Percentiles rank a stretch among this genome's conserved stretches.
These are phyloP conservation scores for Venustaconcha ellipsiformis DNA, from an alignment of 1,140 invertebrate genomes.

Conservation along the genomic window DNA sequence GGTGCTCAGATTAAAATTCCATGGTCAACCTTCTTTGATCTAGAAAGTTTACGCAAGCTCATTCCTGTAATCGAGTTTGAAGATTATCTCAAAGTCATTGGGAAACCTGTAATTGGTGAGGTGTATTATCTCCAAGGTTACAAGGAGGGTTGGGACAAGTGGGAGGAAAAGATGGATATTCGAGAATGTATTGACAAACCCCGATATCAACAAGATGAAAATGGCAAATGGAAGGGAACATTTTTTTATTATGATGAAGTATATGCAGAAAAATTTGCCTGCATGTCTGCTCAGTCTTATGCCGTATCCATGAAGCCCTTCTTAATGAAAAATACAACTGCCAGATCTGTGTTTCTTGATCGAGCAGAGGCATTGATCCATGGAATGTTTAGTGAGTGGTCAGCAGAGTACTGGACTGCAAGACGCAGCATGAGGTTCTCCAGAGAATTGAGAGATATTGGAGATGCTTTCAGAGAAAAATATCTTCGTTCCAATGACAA, in stretches of 20 bases:
- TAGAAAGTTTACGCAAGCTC: slow-evolving; percentile 82
- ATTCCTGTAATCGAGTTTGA: slow-evolving; percentile 90
- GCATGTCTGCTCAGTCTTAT: slow-evolving; percentile 84
- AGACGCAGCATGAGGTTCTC: slow-evolving; percentile 93
- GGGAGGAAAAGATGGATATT: slow-evolving; percentile 84
- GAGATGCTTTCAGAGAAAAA: slow-evolving; percentile 77
- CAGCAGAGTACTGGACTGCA: slow-evolving; percentile 53
- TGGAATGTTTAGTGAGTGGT: slow-evolving; percentile 55
- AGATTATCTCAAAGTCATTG: slow-evolving; percentile 77
- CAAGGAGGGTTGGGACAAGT: slow-evolving; percentile 84
- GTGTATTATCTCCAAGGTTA: slow-evolving; percentile 89
- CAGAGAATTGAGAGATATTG: slow-evolving; percentile 77
- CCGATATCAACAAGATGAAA: slow-evolving; percentile 45
- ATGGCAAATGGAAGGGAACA: slow-evolving; percentile 68
- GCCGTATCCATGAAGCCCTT: slow-evolving; percentile 59
- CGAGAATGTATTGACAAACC: slow-evolving; percentile 51
- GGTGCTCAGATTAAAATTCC: slow-evolving; percentile 72
- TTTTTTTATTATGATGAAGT: slow-evolving; percentile 77
- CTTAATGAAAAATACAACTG: slow-evolving; percentile 57
- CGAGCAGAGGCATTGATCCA: slow-evolving; percentile 44
- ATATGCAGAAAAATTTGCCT: slow-evolving; percentile 75
- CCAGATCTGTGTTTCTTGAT: slow-evolving; percentile 26
- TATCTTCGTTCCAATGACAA: slow-evolving; percentile 80
- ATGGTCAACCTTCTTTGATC: slow-evolving; percentile 91
- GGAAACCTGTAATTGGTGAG: slow-evolving; percentile 75